Base-by-base conservation (phyloP, 1,140 invertebrate genomes). In the Brachionus angularis region DNA sequence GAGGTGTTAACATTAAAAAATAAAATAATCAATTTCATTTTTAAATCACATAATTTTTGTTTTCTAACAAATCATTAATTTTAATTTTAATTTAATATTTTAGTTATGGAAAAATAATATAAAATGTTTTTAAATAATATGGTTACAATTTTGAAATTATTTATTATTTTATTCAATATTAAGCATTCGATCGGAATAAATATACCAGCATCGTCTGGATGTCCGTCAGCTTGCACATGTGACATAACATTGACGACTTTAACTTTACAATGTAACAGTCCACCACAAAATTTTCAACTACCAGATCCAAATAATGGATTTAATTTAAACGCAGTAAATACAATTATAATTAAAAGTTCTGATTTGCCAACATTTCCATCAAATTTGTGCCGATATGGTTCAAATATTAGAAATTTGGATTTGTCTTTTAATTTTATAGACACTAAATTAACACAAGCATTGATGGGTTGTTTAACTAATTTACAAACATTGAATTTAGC, bases 161-260 rank as follows among this genome's bases (percentile, higher is more conserved):
- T n/a, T n/a, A n/a, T n/a, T n/a, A n/a, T n/a, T n/a, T n/a, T n/a
- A n/a, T n/a, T n/a, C n/a, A n/a, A n/a, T n/a, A n/a, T n/a, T n/a
- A n/a, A n/a, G n/a, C n/a, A n/a, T n/a, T n/a, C n/a, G n/a, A n/a
- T n/a, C n/a, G n/a, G n/a, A n/a, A n/a, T n/a, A n/a, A n/a, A n/a
- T n/a, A n/a, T n/a, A n/a, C n/a, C n/a, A n/a, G n/a, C n/a, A n/a
- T n/a, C n/a, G n/a, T n/a, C n/a, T n/a, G 10, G 5, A 29, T 67
- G 62, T 67, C 62, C 62, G 23, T 23, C n/a, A 18, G 16, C 23
- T 27, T 67, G 62, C 31, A 33, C 21, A 47, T 67, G 62, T 47
- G 44, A 31, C 12, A 5, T 47, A 23, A 67, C 12, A 2, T 10
- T 14, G 4, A 50, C 27, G 21, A n/a, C 16, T 18, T 31, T 67